phyloP scores from a whole-genome alignment of 23 tunicate species.

The Phallusia fumigata region DNA sequence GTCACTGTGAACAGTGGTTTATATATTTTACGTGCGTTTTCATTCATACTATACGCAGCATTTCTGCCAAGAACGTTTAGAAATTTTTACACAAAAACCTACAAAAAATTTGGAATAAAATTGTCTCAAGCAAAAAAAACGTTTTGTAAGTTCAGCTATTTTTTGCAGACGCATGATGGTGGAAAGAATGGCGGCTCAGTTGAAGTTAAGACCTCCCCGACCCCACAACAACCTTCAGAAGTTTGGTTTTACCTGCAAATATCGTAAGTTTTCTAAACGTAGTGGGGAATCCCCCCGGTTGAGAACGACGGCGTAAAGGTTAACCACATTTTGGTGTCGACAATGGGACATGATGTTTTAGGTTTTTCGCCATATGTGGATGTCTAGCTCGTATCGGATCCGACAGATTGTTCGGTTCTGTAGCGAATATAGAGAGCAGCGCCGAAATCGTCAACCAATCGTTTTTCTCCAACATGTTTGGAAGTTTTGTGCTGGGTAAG shows the following conservation, averaged over 20 bases:
- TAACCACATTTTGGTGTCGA: too few relatives aligned
- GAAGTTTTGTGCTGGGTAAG: slow-evolving; percentile 69
- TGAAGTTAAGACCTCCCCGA: background rate
- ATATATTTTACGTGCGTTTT: too few relatives aligned
- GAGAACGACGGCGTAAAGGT: too few relatives aligned
- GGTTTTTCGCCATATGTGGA: slow-evolving; percentile 51
- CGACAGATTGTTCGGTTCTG: slow-evolving; percentile 29
- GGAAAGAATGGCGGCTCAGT: background rate
- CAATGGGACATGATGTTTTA: too few relatives aligned
- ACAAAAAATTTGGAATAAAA: too few relatives aligned
- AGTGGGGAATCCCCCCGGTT: too few relatives aligned
- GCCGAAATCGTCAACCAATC: slow-evolving; percentile 44
- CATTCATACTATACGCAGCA: too few relatives aligned
- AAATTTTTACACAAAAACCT: too few relatives aligned
- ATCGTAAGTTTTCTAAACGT: background rate
- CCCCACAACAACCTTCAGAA: background rate
- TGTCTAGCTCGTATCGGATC: slow-evolving; percentile 32
- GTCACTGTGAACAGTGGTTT: too few relatives aligned
- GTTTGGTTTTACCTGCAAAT: background rate
- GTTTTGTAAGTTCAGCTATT: too few relatives aligned
- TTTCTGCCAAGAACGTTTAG: too few relatives aligned
- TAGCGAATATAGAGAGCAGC: slow-evolving; percentile 25
- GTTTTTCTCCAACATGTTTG: slow-evolving; percentile 68
- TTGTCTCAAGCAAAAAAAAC: too few relatives aligned
- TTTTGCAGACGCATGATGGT: background rate